Evolutionary conservation across 2,797 vertebrate species (phyloP).

Genomic region (Lagocephalus sceleratus): DNA sequence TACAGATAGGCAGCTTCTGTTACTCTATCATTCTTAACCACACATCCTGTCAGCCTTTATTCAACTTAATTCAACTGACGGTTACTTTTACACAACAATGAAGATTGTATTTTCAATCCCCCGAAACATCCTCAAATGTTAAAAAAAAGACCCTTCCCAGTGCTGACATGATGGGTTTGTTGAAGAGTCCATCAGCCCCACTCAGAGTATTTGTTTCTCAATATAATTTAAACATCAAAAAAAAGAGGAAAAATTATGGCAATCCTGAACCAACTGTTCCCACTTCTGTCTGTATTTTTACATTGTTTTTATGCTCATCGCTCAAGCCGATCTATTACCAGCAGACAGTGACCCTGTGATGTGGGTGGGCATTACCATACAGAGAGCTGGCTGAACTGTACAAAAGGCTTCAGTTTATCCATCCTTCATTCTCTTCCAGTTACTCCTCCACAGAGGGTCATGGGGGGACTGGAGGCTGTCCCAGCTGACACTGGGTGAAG

Average conservation of each 20-base stretch:
- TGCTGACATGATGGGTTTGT: conserved; percentile 28
- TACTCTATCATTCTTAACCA: too few species aligned
- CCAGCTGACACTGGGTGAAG: too few species aligned
- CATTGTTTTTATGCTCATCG: conserved; percentile 45
- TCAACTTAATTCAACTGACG: background rate
- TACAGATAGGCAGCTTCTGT: too few species aligned
- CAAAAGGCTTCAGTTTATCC: conserved; percentile 51
- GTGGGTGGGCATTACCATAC: conserved; percentile 58
- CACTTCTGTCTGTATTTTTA: conserved; percentile 46
- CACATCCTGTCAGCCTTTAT: too few species aligned
- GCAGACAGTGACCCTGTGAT: conserved; percentile 51
- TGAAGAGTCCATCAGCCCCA: conserved; percentile 30
- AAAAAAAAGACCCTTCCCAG: conserved; percentile 33
- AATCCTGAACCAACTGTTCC: conserved; percentile 57
- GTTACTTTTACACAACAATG: background rate
- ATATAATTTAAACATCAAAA: conserved; percentile 25
- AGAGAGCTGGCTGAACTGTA: conserved; percentile 56
- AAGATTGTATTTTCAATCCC: conserved; percentile 17
- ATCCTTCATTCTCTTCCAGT: too few species aligned
- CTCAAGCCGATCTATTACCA: conserved; percentile 26
- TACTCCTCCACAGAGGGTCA: too few species aligned
- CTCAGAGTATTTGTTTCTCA: conserved; percentile 29
- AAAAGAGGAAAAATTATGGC: conserved; percentile 7
- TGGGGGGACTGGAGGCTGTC: too few species aligned
- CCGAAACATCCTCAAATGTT: conserved; percentile 23